Conservation (phyloP, 2,888 invertebrate species). For the Papilio elwesi region DNA sequence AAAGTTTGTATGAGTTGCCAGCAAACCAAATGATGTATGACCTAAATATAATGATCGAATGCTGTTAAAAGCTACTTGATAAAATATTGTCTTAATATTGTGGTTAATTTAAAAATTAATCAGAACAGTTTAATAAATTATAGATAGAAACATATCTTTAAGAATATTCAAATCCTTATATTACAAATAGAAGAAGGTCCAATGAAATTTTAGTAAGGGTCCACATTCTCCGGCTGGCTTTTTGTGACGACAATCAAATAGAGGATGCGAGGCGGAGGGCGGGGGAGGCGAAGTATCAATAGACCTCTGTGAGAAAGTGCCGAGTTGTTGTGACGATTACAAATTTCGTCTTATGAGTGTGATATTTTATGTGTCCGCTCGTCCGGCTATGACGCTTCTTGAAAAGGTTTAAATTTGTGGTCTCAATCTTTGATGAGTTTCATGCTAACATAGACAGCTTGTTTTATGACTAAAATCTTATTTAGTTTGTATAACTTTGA, state of each 20-base stretch:
- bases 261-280: constrained; percentile 36
- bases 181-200: constrained; percentile 14
- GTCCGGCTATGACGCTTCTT: constrained; percentile 33
- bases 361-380: constrained; percentile 46
- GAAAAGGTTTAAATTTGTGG: constrained; percentile 36
- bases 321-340: constrained; percentile 56
- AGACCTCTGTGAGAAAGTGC: constrained; percentile 53
- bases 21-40: too few relatives aligned
- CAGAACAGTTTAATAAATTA: background rate
- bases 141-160: background rate
- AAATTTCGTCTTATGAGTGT: constrained; percentile 51
- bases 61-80: too few relatives aligned
- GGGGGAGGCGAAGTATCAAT: constrained; percentile 42
- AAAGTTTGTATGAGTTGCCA: too few relatives aligned
- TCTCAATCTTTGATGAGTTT: constrained; percentile 19
- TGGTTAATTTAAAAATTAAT: too few relatives aligned
- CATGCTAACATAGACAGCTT: background rate
- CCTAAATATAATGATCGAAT: too few relatives aligned
- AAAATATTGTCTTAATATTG: too few relatives aligned
- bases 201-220: constrained; percentile 21
- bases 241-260: constrained; percentile 48
- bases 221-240: constrained; percentile 34
- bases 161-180: background rate
- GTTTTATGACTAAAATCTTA: background rate
- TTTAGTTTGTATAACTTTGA: background rate